Percentiles rank a stretch among this genome's conserved stretches.
Conservation (phyloP, 2,888 invertebrate species). For the Rosalia funebris region DNA sequence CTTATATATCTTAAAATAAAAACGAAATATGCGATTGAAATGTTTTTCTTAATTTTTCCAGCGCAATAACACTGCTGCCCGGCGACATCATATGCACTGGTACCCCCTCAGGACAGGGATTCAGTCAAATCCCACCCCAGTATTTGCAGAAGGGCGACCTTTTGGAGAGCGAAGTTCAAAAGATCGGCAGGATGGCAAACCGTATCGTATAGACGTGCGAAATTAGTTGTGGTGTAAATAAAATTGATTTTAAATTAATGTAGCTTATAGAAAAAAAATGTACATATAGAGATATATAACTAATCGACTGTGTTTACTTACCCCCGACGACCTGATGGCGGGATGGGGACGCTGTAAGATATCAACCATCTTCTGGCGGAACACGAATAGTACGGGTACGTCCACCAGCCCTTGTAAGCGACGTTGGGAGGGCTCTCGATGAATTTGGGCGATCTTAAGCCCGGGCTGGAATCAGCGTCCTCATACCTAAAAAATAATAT, state of each 20-base stretch:
- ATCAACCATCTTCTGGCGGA: slow-evolving; percentile 81
- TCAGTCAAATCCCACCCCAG: slow-evolving; percentile 77
- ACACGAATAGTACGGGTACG: slow-evolving; percentile 89
- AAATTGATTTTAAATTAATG: too few relatives aligned
- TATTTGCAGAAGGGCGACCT: slow-evolving; percentile 81
- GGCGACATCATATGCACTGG: slow-evolving; percentile 90
- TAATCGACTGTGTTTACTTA: slow-evolving; percentile 55
- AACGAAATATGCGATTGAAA: too few relatives aligned
- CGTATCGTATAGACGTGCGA: slow-evolving; percentile 64
- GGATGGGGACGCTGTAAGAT: slow-evolving; percentile 81
- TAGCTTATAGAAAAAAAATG: too few relatives aligned
- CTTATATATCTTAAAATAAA: too few relatives aligned
- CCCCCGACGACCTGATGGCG: slow-evolving; percentile 67
- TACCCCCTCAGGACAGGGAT: slow-evolving; percentile 79
- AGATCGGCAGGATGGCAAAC: slow-evolving; percentile 73
- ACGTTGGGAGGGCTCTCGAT: slow-evolving; percentile 73
- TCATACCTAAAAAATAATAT: slow-evolving; percentile 67
- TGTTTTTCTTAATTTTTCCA: too few relatives aligned
- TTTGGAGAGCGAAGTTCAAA: slow-evolving; percentile 76
- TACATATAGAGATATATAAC: too few relatives aligned
- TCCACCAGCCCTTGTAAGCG: slow-evolving; percentile 84
- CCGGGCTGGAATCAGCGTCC: slow-evolving; percentile 71
- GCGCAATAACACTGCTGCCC: slow-evolving; percentile 80
- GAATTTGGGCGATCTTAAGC: slow-evolving; percentile 75
- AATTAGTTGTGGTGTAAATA: too few relatives aligned